These are phyloP conservation scores for Heliconius hermathena DNA, from an alignment of 1,140 invertebrate genomes.

Conservation along the genomic window DNA sequence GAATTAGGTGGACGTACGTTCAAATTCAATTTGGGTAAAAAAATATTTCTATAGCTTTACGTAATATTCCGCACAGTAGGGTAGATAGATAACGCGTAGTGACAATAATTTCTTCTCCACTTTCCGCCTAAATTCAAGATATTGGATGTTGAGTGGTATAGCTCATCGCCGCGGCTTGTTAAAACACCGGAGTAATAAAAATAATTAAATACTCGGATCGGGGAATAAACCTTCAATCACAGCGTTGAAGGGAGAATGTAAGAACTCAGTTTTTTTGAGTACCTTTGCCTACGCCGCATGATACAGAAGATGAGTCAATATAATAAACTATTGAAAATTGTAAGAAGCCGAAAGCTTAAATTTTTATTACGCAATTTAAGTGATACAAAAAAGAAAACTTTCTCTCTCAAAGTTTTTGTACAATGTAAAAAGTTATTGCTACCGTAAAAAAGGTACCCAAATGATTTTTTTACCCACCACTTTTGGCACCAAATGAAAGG, in stretches of 20 bases:
- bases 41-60: too few relatives aligned
- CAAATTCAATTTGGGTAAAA: neutral
- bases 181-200: too few relatives aligned
- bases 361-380: conserved; percentile 40
- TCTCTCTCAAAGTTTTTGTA: conserved; percentile 68
- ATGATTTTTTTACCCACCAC: conserved; percentile 37
- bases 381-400: conserved; percentile 55
- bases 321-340: conserved; percentile 24
- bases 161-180: too few relatives aligned
- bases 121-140: too few relatives aligned
- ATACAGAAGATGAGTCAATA: neutral
- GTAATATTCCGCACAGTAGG: too few relatives aligned
- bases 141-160: too few relatives aligned
- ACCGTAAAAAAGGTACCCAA: conserved; percentile 47
- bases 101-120: too few relatives aligned
- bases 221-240: too few relatives aligned
- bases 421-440: conserved; percentile 37
- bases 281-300: neutral
- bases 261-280: neutral
- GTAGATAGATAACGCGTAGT: too few relatives aligned
- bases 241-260: neutral
- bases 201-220: too few relatives aligned
- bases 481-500: conserved; percentile 59
- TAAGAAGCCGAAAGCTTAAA: conserved; percentile 40
- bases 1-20: conserved; percentile 14